Evolutionary conservation across 2,888 invertebrate species (phyloP), one percentile per base, ranked within the genome.

Genomic region (Eudemis profundana): DNA sequence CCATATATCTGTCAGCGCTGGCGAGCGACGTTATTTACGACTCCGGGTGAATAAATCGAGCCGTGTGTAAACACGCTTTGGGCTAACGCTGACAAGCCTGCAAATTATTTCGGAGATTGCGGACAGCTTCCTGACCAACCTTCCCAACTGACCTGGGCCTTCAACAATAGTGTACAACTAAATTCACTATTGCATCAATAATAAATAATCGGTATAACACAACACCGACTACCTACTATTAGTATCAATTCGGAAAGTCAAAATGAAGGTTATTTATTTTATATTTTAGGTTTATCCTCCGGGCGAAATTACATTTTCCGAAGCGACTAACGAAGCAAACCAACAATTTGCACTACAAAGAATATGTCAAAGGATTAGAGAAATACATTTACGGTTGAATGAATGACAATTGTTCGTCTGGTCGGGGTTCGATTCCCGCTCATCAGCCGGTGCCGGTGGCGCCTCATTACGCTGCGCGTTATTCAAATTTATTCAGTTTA

Each of bases 1-100:
- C 84, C 89, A 88, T 90, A 90, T 89, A 88, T 89, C 89, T 89
- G 90, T 89, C 89, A 76, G 78, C 89, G 85, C 79, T 75, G 76
- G 76, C 72, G 72, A 74, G 80, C 75, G 67, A 63, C 66, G 78
- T 86, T 85, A 87, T 90, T 89, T 89, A 88, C 79, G 82, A 78
- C 78, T 72, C 72, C 73, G 70, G 66, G 74, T 70, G 80, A 78
- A 88, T 87, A 89, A 88, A 88, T 88, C 88, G 83, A 77, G 72
- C 75, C 70, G 78, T 84, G 82, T 84, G 88, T 84, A 89, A 89
- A 90, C 89, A 89, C 76, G 60, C 61, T 68, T 53, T 60, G 60
- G 57, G 50, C 63, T 53, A 60, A 53, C 40, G 47, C 69, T 61
- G 64, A 57, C 63, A 65, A 60, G 61, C 68, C 60, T 62, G 56